Percentiles rank a stretch among this genome's conserved stretches.
These are phyloP conservation scores for Meiosimyza decipiens DNA, from an alignment of 2,888 invertebrate genomes.

Conservation along the genomic window DNA sequence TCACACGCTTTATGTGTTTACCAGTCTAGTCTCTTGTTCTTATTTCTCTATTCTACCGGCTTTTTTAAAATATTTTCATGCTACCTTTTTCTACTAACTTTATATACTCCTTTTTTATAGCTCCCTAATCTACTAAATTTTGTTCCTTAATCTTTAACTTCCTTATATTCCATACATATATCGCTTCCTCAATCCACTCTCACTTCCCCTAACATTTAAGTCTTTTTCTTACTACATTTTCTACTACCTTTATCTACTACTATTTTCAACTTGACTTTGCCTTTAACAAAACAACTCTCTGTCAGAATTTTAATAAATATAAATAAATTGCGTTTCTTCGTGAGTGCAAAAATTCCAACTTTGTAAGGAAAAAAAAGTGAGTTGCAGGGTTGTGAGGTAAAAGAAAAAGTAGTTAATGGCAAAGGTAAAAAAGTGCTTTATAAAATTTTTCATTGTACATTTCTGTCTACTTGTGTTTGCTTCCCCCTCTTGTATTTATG, in stretches of 20 bases:
- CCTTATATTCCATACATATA: no score
- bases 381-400: neutral
- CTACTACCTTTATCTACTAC: neutral
- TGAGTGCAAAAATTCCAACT: constrained; percentile 37
- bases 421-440: constrained; percentile 23
- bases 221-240: constrained; percentile 2
- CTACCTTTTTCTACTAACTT: neutral
- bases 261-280: constrained; percentile 4
- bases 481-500: constrained; percentile 10
- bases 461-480: neutral
- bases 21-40: no score
- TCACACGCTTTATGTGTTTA: no score
- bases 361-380: constrained; percentile 32
- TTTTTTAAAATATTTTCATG: no score
- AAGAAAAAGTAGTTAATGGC: neutral
- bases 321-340: constrained; percentile 30
- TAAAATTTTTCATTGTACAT: constrained; percentile 30
- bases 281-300: constrained; percentile 32
- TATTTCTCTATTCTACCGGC: no score
- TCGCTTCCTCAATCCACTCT: neutral
- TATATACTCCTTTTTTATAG: constrained; percentile 1
- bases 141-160: no score
- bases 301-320: constrained; percentile 29
- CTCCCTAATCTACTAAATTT: neutral
- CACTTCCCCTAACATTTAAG: neutral